phyloP scores from a whole-genome alignment of 1,140 invertebrate genomes.

The Leptinotarsa undecemlineata region DNA sequence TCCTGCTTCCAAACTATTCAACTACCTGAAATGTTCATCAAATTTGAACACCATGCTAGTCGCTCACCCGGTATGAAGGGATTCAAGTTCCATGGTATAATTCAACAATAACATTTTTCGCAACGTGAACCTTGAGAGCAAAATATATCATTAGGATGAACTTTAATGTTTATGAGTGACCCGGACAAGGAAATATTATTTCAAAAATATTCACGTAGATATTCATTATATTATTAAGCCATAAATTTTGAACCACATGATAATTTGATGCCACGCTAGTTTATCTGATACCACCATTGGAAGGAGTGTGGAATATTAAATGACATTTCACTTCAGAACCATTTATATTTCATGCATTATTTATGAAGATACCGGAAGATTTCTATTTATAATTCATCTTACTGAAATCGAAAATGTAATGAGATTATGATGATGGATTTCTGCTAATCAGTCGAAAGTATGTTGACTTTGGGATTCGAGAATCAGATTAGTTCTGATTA shows the following conservation, averaged over 20 bases:
- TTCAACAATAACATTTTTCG: too few species aligned
- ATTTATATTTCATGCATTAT: constrained; percentile 16
- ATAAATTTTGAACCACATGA: constrained; percentile 13
- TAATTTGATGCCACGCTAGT: constrained; percentile 14
- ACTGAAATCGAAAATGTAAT: too few species aligned
- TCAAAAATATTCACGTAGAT: constrained; percentile 1
- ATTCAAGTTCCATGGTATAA: too few species aligned
- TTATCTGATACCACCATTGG: constrained; percentile 12
- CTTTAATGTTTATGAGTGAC: background rate
- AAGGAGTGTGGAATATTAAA: constrained; percentile 21
- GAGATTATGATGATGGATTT: too few species aligned
- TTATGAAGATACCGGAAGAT: background rate
- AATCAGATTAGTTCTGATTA: too few species aligned
- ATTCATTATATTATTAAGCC: constrained; percentile 25
- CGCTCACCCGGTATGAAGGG: too few species aligned
- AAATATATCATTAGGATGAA: background rate
- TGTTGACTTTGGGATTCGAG: too few species aligned
- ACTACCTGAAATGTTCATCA: too few species aligned
- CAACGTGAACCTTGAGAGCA: background rate
- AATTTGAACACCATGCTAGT: too few species aligned
- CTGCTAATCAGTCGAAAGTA: too few species aligned
- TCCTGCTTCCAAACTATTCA: too few species aligned
- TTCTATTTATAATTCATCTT: background rate
- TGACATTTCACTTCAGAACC: constrained; percentile 15
- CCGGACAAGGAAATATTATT: background rate